A percentile compares a stretch with the other conserved stretches of the same genome.
These are phyloP conservation scores for Petrocephalus microphthalmus DNA, from an alignment of 2,113 vertebrate genomes.

Conservation along the genomic window DNA sequence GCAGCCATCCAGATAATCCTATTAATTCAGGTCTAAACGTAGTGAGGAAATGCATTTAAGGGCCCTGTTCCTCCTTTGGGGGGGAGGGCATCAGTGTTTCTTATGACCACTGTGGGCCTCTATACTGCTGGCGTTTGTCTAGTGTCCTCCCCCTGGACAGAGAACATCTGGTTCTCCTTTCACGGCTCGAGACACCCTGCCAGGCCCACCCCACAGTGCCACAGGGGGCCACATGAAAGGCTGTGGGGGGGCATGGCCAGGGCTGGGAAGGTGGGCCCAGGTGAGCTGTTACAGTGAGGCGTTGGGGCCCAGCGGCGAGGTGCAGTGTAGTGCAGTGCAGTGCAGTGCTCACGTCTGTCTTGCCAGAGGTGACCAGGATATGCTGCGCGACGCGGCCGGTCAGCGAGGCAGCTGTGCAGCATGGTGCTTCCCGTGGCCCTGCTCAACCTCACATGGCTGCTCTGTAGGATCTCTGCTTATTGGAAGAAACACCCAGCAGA, in stretches of 20 bases:
- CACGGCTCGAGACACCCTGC: constrained; percentile 40
- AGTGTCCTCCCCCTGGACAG: constrained; percentile 28
- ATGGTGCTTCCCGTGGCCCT: background rate
- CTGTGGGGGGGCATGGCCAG: constrained; percentile 9
- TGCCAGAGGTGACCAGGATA: background rate
- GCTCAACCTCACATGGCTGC: background rate
- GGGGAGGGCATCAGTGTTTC: background rate
- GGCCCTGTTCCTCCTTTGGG: background rate
- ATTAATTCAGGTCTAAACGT: constrained; percentile 33
- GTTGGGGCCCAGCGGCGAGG: background rate
- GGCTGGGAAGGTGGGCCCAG: background rate
- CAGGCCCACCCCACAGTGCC: constrained; percentile 48
- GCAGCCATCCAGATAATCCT: constrained; percentile 20
- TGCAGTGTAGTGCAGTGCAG: too few species aligned
- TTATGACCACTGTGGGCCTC: background rate
- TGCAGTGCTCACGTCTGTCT: background rate
- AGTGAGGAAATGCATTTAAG: background rate
- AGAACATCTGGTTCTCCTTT: constrained; percentile 65
- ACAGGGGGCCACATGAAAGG: constrained; percentile 20
- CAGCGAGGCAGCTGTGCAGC: background rate
- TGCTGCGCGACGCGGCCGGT: background rate
- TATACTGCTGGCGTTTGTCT: background rate
- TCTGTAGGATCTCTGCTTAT: too few species aligned
- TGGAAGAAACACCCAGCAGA: background rate
- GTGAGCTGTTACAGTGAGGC: background rate